Evolutionary conservation across 2,888 invertebrate genomes (phyloP).

Genomic region (Theretra japonica): DNA sequence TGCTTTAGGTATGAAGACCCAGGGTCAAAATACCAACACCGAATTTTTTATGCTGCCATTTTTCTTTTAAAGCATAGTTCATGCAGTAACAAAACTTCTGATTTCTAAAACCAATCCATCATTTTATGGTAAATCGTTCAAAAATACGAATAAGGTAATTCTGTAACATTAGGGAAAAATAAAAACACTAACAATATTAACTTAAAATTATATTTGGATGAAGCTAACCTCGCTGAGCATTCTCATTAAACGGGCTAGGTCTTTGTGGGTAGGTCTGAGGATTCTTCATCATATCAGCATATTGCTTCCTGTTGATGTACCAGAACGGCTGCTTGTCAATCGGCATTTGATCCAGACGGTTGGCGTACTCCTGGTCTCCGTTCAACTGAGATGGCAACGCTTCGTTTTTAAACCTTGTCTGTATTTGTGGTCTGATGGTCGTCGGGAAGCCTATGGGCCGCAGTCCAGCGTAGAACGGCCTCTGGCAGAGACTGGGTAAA

Average conservation of each 20-base stretch:
- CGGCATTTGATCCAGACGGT: constrained; percentile 70
- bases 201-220: no score
- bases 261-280: constrained; percentile 38
- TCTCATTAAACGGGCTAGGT: constrained; percentile 42
- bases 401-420: constrained; percentile 12
- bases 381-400: constrained; percentile 41
- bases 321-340: constrained; percentile 70
- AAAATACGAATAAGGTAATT: no score
- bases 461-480: constrained; percentile 48
- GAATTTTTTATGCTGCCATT: no score
- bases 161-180: no score
- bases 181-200: no score
- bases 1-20: no score
- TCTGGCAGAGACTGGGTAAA: constrained; percentile 40
- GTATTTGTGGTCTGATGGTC: background rate
- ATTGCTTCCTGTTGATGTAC: constrained; percentile 44
- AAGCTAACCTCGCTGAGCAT: background rate
- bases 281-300: constrained; percentile 35
- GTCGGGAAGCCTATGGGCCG: constrained; percentile 45
- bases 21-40: no score
- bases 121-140: no score
- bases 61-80: no score
- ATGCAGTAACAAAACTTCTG: no score
- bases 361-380: constrained; percentile 39
- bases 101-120: no score